These are phyloP conservation scores for Tetraodon nigroviridis DNA, from an alignment of 2,113 vertebrate species.

Conservation along the genomic window DNA sequence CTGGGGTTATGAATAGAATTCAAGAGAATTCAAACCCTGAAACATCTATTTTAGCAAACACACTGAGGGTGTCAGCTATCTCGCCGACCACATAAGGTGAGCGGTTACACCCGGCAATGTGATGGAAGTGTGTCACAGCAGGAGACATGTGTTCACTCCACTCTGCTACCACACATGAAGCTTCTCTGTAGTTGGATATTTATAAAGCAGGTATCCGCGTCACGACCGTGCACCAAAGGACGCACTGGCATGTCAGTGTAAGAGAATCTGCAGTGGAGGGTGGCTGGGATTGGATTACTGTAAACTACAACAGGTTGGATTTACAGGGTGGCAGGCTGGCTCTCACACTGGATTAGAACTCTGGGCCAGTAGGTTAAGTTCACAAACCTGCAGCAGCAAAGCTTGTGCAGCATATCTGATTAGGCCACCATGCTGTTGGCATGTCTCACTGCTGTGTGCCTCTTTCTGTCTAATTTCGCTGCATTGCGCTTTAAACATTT, in stretches of 20 bases:
- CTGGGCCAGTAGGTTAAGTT: conserved; percentile 46
- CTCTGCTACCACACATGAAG: not conserved
- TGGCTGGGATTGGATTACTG: conserved; percentile 65
- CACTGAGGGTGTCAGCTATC: conserved; percentile 19
- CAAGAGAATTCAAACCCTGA: conserved; percentile 21
- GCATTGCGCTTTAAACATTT: not conserved
- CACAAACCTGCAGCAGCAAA: conserved; percentile 20
- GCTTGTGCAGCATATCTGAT: not conserved
- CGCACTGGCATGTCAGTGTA: conserved; percentile 38
- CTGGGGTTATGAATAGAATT: conserved; percentile 30
- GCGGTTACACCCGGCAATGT: conserved; percentile 7
- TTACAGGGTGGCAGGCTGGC: conserved; percentile 59
- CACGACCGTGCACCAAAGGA: conserved; percentile 8
- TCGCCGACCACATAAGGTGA: conserved; percentile 7
- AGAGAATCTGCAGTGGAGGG: conserved; percentile 49
- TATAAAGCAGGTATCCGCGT: conserved; percentile 1
- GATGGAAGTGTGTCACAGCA: not conserved
- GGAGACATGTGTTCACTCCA: not conserved
- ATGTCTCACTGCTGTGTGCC: not conserved
- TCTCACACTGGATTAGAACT: conserved; percentile 51
- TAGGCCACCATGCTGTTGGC: not conserved
- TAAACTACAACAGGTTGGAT: conserved; percentile 65
- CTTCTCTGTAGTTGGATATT: conserved; percentile 13
- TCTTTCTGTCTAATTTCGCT: not conserved
- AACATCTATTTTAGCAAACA: conserved; percentile 45